Conservation (phyloP, 2,113 vertebrate species). For the Dunckerocampus dactyliophorus region DNA sequence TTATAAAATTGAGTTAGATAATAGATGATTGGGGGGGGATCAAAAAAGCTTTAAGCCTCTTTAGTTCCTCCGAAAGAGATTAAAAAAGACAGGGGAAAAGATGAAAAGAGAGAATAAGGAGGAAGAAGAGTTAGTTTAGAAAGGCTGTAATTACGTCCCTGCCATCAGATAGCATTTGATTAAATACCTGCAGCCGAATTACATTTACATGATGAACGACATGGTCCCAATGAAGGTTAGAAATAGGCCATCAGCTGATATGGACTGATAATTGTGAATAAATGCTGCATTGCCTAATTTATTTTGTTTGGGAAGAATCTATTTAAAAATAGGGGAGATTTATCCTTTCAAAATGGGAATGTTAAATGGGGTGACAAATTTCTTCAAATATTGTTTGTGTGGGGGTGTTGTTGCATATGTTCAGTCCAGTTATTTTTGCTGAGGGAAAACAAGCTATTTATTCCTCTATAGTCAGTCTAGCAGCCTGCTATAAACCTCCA, state of each 20-base stretch:
- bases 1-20: constrained; percentile 49
- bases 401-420: constrained; percentile 27
- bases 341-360: constrained; percentile 69
- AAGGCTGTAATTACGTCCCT: constrained; percentile 84
- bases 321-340: constrained; percentile 47
- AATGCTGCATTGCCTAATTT: constrained; percentile 82
- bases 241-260: constrained; percentile 82
- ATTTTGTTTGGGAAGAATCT: constrained; percentile 79
- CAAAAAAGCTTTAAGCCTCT: constrained; percentile 37
- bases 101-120: constrained; percentile 17
- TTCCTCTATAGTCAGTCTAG: constrained; percentile 32
- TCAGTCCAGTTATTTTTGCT: constrained; percentile 54
- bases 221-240: constrained; percentile 79
- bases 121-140: constrained; percentile 66
- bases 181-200: constrained; percentile 91
- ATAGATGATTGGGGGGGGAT: constrained; percentile 9
- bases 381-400: constrained; percentile 21
- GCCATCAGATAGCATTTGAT: constrained; percentile 88
- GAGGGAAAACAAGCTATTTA: constrained; percentile 57
- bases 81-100: constrained; percentile 46
- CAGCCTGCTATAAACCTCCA: constrained; percentile 58
- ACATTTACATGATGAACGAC: constrained; percentile 90
- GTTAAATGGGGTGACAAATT: constrained; percentile 36
- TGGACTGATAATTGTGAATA: constrained; percentile 78
- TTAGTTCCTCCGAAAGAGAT: constrained; percentile 48